phyloP scores from a whole-genome alignment of 2,113 vertebrate species.

The Dunckerocampus dactyliophorus region DNA sequence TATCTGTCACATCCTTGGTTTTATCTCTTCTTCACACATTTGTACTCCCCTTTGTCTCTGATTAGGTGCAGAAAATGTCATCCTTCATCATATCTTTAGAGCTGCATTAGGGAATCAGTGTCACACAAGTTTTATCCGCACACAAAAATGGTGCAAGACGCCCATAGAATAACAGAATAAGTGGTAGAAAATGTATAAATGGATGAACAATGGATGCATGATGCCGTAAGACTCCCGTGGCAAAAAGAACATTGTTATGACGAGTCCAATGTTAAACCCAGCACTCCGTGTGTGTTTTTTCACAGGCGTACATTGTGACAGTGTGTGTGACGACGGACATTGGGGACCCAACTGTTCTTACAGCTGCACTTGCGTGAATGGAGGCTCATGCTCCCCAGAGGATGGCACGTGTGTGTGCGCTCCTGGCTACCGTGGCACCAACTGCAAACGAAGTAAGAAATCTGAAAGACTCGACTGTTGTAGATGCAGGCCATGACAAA shows the following conservation, averaged over 20 bases:
- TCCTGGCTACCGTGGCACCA: constrained; percentile 81
- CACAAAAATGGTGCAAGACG: too few species aligned
- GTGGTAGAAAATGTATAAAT: too few species aligned
- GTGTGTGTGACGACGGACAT: constrained; percentile 75
- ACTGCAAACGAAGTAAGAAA: constrained; percentile 85
- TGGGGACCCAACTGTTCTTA: constrained; percentile 91
- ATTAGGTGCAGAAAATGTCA: neutral
- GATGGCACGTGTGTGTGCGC: constrained; percentile 87
- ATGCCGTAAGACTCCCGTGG: too few species aligned
- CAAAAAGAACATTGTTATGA: too few species aligned
- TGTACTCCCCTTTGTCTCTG: neutral
- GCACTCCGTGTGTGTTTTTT: constrained; percentile 18
- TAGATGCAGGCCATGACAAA: too few species aligned
- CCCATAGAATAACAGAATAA: too few species aligned
- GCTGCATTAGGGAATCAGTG: neutral
- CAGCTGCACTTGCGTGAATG: constrained; percentile 85
- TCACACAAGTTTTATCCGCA: too few species aligned
- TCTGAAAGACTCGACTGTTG: neutral
- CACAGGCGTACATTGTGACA: constrained; percentile 85
- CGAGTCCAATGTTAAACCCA: neutral
- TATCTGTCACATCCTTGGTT: constrained; percentile 7
- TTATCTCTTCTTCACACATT: neutral
- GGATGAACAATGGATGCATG: too few species aligned
- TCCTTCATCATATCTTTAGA: neutral
- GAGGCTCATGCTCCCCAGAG: constrained; percentile 85